Base-by-base conservation (phyloP, 2,113 vertebrate species). In the Rana temporaria region DNA sequence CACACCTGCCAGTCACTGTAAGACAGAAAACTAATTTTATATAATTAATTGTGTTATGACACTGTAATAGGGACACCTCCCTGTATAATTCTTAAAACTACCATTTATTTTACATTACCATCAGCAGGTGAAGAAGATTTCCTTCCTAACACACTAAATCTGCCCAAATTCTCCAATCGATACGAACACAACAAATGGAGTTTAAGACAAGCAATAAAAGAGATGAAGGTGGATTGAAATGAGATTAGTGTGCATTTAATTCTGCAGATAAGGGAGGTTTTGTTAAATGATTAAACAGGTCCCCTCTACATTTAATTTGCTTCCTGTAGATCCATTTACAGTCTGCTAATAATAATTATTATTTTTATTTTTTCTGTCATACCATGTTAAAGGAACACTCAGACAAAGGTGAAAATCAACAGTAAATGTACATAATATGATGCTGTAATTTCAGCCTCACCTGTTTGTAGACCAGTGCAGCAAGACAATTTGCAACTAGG, bases 101-200 rank as follows among this genome's bases (percentile, higher is more conserved):
- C 38, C 24, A 26, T 22, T 78, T 34, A 18, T 55, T 78, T 42
- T 55, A 22, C 24, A 52, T 78, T n/a, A 63, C 60, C 55, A 24
- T 55, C 75, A 32, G 8, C 62, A 19, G 15, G 62, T 20, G 48
- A 48, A 78, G 20, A 20, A 32, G 16, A 66, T 65, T 55, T 53
- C 16, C 75, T 66, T 78, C 34, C 73, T 64, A 76, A 78, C 66
- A 26, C 52, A 62, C 42, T 55, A 78, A 78, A 78, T 78, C 24
- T 55, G 55, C 20, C 1, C 34, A 22, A 20, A 20, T 66, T 78
- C 16, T 52, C 15, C 2, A 78, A 19, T 30, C 22, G 34, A 66
- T 22, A 20, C 42, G 8, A 62, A 15, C 30, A 30, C 4, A 19
- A 73, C 24, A 20, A 32, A 73, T 55, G 52, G 24, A 56, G 17